phyloP scores from a whole-genome alignment of 2,113 vertebrate genomes.

The Grammomys surdaster region DNA sequence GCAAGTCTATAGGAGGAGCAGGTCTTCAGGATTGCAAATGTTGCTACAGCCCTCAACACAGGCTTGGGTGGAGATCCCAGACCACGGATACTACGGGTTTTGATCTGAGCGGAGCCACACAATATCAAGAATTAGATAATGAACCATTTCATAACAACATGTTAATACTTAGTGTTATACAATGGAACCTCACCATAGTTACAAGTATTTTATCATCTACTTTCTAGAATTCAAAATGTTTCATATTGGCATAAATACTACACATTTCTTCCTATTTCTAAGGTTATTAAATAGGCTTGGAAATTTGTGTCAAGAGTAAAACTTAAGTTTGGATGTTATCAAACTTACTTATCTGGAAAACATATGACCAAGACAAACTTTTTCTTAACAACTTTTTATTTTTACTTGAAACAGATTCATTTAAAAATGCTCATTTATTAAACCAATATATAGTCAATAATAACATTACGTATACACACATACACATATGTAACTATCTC shows the following conservation, averaged over 20 bases:
- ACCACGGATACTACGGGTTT: not conserved
- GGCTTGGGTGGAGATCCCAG: not conserved
- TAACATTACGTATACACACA: not conserved
- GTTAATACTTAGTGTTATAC: not conserved
- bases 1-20: not conserved
- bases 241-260: not conserved
- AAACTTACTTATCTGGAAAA: constrained; percentile 48
- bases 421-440: constrained; percentile 57
- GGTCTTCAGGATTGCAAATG: not conserved
- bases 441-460: constrained; percentile 20
- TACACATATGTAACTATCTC: not conserved
- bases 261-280: constrained; percentile 30
- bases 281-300: constrained; percentile 19
- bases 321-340: constrained; percentile 11
- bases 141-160: constrained; percentile 14
- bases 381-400: constrained; percentile 57
- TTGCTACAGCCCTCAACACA: not conserved
- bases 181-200: constrained; percentile 7
- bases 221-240: constrained; percentile 42
- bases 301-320: constrained; percentile 56
- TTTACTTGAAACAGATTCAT: constrained; percentile 13
- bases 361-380: constrained; percentile 45
- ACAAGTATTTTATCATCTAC: not conserved
- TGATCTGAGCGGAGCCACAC: not conserved
- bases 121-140: constrained; percentile 23